A percentile compares a stretch with the other conserved stretches of the same genome.
Conservation (phyloP, 2,113 vertebrate genomes). For the Tor tambroides region DNA sequence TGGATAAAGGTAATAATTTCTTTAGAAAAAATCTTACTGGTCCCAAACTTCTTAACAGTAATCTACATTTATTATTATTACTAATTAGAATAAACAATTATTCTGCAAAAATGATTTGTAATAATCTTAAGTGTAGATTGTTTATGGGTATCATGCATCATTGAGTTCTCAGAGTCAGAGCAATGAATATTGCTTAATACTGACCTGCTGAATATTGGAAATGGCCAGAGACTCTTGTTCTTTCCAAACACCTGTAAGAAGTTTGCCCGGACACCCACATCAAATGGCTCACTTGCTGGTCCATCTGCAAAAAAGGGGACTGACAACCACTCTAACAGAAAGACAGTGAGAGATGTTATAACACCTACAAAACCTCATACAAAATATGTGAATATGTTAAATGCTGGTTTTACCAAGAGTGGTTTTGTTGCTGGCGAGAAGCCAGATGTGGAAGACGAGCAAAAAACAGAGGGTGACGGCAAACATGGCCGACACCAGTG, state of each 20-base stretch:
- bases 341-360: background rate
- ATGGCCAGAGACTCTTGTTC: slow-evolving; percentile 80
- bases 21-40: no score
- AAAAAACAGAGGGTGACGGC: slow-evolving; percentile 85
- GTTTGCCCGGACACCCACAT: slow-evolving; percentile 81
- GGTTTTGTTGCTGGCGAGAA: slow-evolving; percentile 84
- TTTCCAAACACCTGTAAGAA: slow-evolving; percentile 85
- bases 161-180: no score
- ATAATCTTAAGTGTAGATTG: no score
- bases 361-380: background rate
- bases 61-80: no score
- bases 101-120: no score
- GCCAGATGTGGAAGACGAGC: slow-evolving; percentile 86
- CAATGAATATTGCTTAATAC: slow-evolving; percentile 3
- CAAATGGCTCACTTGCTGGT: slow-evolving; percentile 84
- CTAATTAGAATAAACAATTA: no score
- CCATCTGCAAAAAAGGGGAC: slow-evolving; percentile 82
- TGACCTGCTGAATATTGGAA: slow-evolving; percentile 83
- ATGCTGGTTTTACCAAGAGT: slow-evolving; percentile 80
- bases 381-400: background rate
- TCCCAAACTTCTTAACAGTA: no score
- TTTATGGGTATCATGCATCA: no score
- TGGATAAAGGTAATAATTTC: no score
- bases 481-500: slow-evolving; percentile 85
- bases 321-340: slow-evolving; percentile 81